Base-by-base conservation (phyloP, 1,140 invertebrate species). In the Ceratina japonica region DNA sequence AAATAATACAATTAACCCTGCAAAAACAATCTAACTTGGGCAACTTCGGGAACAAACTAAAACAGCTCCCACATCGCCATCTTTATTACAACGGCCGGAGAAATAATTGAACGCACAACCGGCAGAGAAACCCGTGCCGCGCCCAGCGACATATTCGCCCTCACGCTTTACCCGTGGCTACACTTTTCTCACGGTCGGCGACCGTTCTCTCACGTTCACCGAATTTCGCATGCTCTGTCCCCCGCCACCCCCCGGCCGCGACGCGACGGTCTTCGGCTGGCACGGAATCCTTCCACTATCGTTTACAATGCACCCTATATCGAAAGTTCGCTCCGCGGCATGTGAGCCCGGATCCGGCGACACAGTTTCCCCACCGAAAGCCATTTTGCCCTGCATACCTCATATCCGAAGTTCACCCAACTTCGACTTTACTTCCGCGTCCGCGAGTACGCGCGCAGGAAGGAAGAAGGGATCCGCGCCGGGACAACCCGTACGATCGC, bases 391-490 rank as follows among this genome's bases (percentile, higher is more conserved):
- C 80, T 18, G 58, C 56, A 49, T 73, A 56, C 77, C 63, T 66
- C 81, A 76, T 83, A 83, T 76, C 56, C 77, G 63, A 84, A 84
- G 77, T 83, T 84, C 54, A 27, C 76, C 37, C 58, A 54, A 70
- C 54, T 80, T 84, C 18, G 68, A n/a, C 76, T 79, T 84, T 61
- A 75, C 78, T 84, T 78, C 81, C 82, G 82, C 72, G 49, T 76
- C 73, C 27, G 31, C 63, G 77, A 49, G 73, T 70, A 58, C 51
- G 51, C 54, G 12, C 37, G 59, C 27, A 72, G 77, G 62, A 83
- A 71, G 76, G 81, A 80, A 80, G 68, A 84, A 83, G 81, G 72
- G 68, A 76, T 82, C 72, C 73, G 79, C 79, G 73, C 63, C 68
- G 77, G 76, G 75, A 84, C 82, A 76, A 61, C 71, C 68, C 62